These are phyloP conservation scores for Sceloporus tristichus DNA, from an alignment of 2,113 vertebrate genomes.

Conservation along the genomic window DNA sequence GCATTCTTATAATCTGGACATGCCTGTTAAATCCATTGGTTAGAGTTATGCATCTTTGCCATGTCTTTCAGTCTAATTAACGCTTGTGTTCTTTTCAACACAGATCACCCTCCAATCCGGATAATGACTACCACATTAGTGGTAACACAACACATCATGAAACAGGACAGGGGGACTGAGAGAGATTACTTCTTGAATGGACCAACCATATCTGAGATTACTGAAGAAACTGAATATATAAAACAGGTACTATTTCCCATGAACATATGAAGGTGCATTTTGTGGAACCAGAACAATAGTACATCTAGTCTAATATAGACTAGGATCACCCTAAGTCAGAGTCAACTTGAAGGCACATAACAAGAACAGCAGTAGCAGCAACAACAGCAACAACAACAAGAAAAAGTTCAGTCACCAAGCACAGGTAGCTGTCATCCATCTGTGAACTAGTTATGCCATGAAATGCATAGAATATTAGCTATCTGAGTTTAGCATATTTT, in stretches of 20 bases:
- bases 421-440: not conserved
- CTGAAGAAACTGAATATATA: conserved; percentile 78
- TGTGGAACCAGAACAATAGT: not conserved
- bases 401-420: too few species aligned
- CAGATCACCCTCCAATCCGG: not conserved
- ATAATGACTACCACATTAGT: conserved; percentile 63
- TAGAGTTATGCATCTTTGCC: not conserved
- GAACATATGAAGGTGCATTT: not conserved
- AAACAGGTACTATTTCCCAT: conserved; percentile 65
- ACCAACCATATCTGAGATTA: conserved; percentile 57
- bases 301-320: not conserved
- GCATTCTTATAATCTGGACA: not conserved
- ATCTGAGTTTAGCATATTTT: not conserved
- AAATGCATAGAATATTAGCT: not conserved
- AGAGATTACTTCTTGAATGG: conserved; percentile 52
- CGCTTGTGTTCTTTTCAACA: accelerated
- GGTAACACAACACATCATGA: conserved; percentile 29
- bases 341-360: too few species aligned
- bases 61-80: not conserved
- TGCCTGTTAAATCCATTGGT: not conserved
- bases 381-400: too few species aligned
- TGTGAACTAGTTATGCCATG: not conserved
- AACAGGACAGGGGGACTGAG: not conserved
- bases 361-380: too few species aligned
- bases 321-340: too few species aligned